These are phyloP conservation scores for Loripinus fragilis DNA, from an alignment of 2,888 invertebrate species.

Conservation along the genomic window DNA sequence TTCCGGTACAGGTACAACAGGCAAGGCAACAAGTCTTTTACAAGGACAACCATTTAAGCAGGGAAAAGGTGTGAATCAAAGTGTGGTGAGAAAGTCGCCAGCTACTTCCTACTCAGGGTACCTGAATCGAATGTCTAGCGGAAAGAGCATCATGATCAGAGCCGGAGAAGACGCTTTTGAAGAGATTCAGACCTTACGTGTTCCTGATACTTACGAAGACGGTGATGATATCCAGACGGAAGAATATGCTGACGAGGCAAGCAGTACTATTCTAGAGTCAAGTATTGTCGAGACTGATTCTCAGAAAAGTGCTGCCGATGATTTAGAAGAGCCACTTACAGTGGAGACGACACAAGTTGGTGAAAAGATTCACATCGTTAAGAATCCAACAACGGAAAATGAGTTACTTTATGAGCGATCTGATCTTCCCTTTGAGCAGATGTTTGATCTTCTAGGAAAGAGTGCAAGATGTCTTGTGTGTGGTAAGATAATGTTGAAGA, in stretches of 20 bases:
- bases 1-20: background rate
- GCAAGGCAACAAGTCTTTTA: background rate
- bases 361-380: background rate
- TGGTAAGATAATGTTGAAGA: constrained; percentile 17
- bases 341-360: background rate
- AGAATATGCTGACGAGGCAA: background rate
- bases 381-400: background rate
- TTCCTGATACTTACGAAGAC: background rate
- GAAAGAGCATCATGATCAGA: background rate
- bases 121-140: background rate
- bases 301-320: background rate
- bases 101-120: background rate
- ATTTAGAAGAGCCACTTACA: background rate
- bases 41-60: background rate
- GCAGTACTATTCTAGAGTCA: background rate
- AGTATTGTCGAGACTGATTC: background rate
- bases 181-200: background rate
- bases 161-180: constrained; percentile 8
- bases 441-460: constrained; percentile 12
- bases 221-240: background rate
- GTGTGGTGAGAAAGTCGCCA: background rate
- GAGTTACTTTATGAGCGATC: background rate
- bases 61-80: background rate
- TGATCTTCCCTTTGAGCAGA: constrained; percentile 16
- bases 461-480: constrained; percentile 10